Base-by-base conservation (phyloP, 2,888 invertebrate genomes). In the Doris montereyensis region DNA sequence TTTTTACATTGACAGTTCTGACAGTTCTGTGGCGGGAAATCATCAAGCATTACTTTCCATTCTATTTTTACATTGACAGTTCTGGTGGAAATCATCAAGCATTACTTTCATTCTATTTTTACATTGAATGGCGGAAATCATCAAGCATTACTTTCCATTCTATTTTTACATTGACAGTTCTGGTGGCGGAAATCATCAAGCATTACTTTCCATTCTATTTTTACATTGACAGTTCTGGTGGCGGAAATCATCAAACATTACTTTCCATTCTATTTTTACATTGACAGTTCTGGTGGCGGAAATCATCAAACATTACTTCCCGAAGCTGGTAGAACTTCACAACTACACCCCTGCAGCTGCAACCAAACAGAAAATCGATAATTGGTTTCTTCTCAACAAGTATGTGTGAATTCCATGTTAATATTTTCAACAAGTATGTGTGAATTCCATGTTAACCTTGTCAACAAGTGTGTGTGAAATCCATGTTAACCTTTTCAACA, bases 371-470 rank as follows among this genome's bases (percentile, higher is more conserved):
- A 92, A 91, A 84, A 84, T 87, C 82, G 89, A 89, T 80, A 92
- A 92, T 85, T 92, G 92, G 92, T 88, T 87, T 72, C 85, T 90
- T 24, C 84, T 92, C 24, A 91, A 92, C 84, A 89, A 90, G 92
- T 91, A 82, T 75, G 26, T 17, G 4, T 17, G n/a, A n/a, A n/a
- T n/a, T n/a, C n/a, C n/a, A n/a, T n/a, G n/a, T n/a, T n/a, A n/a
- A n/a, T n/a, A n/a, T n/a, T n/a, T n/a, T n/a, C n/a, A n/a, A n/a
- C n/a, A n/a, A n/a, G n/a, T n/a, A n/a, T n/a, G n/a, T n/a, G n/a
- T n/a, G n/a, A n/a, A n/a, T n/a, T n/a, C n/a, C n/a, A n/a, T n/a
- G n/a, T n/a, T n/a, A n/a, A n/a, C n/a, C n/a, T n/a, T n/a, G n/a
- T n/a, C n/a, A n/a, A n/a, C n/a, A n/a, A n/a, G n/a, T n/a, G n/a